Evolutionary conservation across 2,113 vertebrate genomes (phyloP).

Genomic region (Grammomys surdaster): DNA sequence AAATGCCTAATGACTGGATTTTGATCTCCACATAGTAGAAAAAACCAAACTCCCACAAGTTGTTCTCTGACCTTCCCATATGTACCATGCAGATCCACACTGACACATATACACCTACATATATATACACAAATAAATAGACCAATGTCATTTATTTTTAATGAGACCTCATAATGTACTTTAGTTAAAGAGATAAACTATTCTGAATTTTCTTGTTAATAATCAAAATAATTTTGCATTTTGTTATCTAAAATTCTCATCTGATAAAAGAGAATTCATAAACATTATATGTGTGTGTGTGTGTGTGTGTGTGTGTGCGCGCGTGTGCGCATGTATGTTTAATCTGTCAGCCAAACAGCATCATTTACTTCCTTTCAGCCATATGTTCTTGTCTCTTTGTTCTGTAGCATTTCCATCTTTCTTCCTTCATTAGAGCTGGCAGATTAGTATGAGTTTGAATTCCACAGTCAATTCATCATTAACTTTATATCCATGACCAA

Average conservation of each 20-base stretch:
- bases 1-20: not conserved
- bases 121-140: not conserved
- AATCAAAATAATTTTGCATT: not conserved
- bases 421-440: slow-evolving; percentile 80
- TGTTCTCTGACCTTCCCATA: not conserved
- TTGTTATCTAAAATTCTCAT: slow-evolving; percentile 53
- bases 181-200: not conserved
- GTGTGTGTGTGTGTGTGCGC: no score
- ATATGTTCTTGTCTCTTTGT: slow-evolving; percentile 71
- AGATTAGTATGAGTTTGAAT: slow-evolving; percentile 80
- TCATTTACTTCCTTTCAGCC: slow-evolving; percentile 72
- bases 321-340: not conserved
- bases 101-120: not conserved
- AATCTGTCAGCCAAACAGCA: slow-evolving; percentile 54
- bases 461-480: slow-evolving; percentile 80
- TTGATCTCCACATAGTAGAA: not conserved
- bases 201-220: slow-evolving; percentile 36
- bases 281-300: not conserved
- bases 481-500: slow-evolving; percentile 86
- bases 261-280: slow-evolving; percentile 28
- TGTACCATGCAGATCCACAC: not conserved
- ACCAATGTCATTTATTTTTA: not conserved
- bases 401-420: slow-evolving; percentile 71
- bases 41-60: not conserved
- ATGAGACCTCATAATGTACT: not conserved